Base-by-base conservation (phyloP, 2,797 vertebrate genomes). In the Pitangus sulphuratus region DNA sequence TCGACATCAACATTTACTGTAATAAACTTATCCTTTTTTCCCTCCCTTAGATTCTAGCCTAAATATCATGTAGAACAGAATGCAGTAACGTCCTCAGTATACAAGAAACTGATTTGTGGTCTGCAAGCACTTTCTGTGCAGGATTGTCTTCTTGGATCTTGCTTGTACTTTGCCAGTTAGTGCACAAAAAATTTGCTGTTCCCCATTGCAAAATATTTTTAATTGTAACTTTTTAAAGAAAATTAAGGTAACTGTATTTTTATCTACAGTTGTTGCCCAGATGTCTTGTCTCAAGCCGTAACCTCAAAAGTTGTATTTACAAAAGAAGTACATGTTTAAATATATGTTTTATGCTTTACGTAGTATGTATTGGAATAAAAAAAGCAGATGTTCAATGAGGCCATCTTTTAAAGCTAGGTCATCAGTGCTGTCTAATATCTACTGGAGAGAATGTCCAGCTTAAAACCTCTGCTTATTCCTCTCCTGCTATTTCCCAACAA, bases 401-500 rank as follows among this genome's bases (percentile, higher is more conserved):
- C 8, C 3, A 0, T 28, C 4, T 72, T 91, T 84, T 84, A 90
- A 57, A 93, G 53, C 35, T 78, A 30, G 65, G 54, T 77, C n/a
- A 48, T 57, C 14, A 2, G 50, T 86, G 61, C 65, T 87, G 53
- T 61, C 8, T 89, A 81, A 35, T 57, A 51, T 31, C 31, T 93
- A 10, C 44, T 75, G 17, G 48, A 93, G 91, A 92, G 53, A 86
- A 71, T 62, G 66, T 78, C 91, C 84, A 71, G 54, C 58, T 66
- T 60, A 74, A 86, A 84, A 92, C 64, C 57, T 87, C 70, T 96
- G 50, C 75, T 72, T 94, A 33, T 94, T 95, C 71, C 76, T 95
- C 87, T 92, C 84, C 87, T 93, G 83, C 95, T 95, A 91, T 87
- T 96, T 65, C 35, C 71, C 50, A 76, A 85, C 15, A 69, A 76